These are phyloP conservation scores for Heliangelus exortis DNA, from an alignment of 2,797 vertebrate species.

Conservation along the genomic window DNA sequence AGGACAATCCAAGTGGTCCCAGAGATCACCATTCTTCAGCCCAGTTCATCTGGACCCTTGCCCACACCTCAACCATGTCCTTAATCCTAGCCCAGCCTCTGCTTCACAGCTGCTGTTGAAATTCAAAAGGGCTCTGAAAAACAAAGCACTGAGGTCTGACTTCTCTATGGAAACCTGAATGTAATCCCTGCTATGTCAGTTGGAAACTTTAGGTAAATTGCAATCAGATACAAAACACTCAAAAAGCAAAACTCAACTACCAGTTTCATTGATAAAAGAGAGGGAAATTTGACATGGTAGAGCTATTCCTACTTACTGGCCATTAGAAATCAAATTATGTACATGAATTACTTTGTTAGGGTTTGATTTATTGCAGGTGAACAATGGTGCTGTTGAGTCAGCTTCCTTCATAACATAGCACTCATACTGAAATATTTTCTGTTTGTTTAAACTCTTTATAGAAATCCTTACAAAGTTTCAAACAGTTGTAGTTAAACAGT, in stretches of 20 bases:
- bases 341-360: background rate
- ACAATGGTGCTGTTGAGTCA: background rate
- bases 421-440: background rate
- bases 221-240: background rate
- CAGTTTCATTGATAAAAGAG: background rate
- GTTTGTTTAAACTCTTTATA: conserved; percentile 52
- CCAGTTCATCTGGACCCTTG: background rate
- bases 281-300: background rate
- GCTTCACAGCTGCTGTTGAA: background rate
- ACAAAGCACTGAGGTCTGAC: background rate
- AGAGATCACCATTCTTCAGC: background rate
- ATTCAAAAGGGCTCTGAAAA: conserved; percentile 15
- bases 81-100: conserved; percentile 28
- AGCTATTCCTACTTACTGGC: background rate
- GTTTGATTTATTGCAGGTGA: conserved; percentile 41
- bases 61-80: background rate
- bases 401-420: background rate
- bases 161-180: conserved; percentile 35
- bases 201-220: too few relatives aligned
- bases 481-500: conserved; percentile 35
- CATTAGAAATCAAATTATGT: background rate
- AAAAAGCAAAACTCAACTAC: background rate
- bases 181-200: background rate
- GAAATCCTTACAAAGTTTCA: conserved; percentile 18
- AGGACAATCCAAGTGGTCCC: background rate